Conservation (phyloP, 2,888 invertebrate species). For the Trypoxylon attenuatum region DNA sequence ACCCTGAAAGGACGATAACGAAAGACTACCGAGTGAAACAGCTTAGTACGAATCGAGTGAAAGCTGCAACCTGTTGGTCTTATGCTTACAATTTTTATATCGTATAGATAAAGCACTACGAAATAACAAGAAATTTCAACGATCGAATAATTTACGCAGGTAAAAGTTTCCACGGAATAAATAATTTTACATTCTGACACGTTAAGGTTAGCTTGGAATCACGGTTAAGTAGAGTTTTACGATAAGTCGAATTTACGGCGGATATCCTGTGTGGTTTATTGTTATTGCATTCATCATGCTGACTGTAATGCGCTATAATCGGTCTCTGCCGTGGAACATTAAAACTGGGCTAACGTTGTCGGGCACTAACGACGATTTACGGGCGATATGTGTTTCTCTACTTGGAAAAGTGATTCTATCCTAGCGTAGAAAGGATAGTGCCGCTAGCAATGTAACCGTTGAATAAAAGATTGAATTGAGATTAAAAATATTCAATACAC, state of each 20-base stretch:
- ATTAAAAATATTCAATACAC: too few species aligned
- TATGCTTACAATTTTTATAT: too few species aligned
- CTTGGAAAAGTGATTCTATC: not conserved
- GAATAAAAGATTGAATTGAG: too few species aligned
- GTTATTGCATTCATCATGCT: conserved; percentile 46
- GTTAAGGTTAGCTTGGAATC: conserved; percentile 17
- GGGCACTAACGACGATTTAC: conserved; percentile 50
- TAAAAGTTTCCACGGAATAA: conserved; percentile 17
- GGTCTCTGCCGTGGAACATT: conserved; percentile 28
- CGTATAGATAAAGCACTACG: too few species aligned
- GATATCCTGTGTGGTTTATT: conserved; percentile 48
- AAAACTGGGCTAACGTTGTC: conserved; percentile 42
- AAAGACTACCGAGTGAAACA: too few species aligned
- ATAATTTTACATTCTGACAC: conserved; percentile 12
- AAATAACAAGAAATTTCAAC: not conserved
- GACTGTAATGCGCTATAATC: conserved; percentile 43
- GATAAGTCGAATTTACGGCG: conserved; percentile 44
- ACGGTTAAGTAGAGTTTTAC: conserved; percentile 26
- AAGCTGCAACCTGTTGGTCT: not conserved
- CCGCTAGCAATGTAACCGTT: too few species aligned
- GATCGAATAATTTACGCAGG: conserved; percentile 11
- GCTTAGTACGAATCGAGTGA: not conserved
- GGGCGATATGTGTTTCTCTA: conserved; percentile 30
- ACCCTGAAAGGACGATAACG: too few species aligned
- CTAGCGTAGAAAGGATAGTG: too few species aligned